These are phyloP conservation scores for Aphrocallistes beatrix DNA, from an alignment of 37 sponge, comb jelly and placozoan species.

Conservation along the genomic window DNA sequence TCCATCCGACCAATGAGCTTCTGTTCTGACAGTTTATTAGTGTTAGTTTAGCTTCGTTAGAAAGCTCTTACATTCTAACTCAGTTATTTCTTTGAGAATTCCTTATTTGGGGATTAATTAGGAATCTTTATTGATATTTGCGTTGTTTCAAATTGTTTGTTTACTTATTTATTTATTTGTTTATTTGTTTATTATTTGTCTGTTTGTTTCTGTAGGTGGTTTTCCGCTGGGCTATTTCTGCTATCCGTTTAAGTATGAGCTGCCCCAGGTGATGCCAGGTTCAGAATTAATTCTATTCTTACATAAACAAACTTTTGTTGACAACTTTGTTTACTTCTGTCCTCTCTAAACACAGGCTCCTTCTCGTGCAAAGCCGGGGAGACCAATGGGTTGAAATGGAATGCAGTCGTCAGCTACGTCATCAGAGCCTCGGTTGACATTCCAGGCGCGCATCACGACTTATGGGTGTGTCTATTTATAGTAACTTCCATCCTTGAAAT, in stretches of 20 bases:
- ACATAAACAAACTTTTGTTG: background rate
- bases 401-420: background rate
- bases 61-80: too few species aligned
- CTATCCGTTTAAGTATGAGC: background rate
- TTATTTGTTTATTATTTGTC: too few species aligned
- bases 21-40: too few species aligned
- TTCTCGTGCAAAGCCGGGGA: background rate
- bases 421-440: background rate
- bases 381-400: background rate
- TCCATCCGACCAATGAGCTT: too few species aligned
- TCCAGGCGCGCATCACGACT: slow-evolving; percentile 10
- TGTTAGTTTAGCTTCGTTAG: too few species aligned
- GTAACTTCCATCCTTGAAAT: too few species aligned
- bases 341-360: background rate
- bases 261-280: slow-evolving; percentile 21
- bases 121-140: too few species aligned
- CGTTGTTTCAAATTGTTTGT: too few species aligned
- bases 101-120: too few species aligned
- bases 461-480: too few species aligned
- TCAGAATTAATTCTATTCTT: background rate
- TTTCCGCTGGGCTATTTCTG: background rate
- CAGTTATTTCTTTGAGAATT: too few species aligned
- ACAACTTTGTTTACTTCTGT: background rate
- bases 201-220: background rate
- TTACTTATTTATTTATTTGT: too few species aligned